phyloP scores from a whole-genome alignment of 2,113 vertebrate genomes.

The Sander lucioperca region DNA sequence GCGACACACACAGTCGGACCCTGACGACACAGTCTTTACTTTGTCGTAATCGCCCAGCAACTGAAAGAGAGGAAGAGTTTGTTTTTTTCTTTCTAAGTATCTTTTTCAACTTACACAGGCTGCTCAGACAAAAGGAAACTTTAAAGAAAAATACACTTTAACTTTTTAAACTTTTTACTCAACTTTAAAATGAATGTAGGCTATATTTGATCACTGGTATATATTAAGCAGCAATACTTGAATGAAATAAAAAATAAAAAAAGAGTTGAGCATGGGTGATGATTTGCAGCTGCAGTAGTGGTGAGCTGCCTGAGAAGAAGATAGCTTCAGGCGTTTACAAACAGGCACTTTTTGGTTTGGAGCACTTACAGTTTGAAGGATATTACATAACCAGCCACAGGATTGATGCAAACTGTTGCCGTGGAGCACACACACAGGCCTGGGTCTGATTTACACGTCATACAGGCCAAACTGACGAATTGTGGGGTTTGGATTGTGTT shows the following conservation, averaged over 20 bases:
- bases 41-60: slow-evolving; percentile 96
- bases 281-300: slow-evolving; percentile 49
- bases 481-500: slow-evolving; percentile 26
- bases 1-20: slow-evolving; percentile 91
- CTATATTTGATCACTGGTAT: not conserved
- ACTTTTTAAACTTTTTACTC: not conserved
- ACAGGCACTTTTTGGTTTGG: slow-evolving; percentile 63
- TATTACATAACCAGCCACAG: slow-evolving; percentile 68
- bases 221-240: not conserved
- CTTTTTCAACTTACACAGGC: not conserved
- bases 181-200: not conserved
- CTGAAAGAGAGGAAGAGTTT: slow-evolving; percentile 60
- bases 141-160: not conserved
- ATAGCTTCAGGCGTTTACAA: slow-evolving; percentile 37
- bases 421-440: not conserved
- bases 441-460: slow-evolving; percentile 33
- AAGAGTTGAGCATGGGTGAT: slow-evolving; percentile 13
- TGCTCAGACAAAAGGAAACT: not conserved
- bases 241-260: slow-evolving; percentile 2
- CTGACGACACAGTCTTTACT: slow-evolving; percentile 93
- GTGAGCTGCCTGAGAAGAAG: slow-evolving; percentile 28
- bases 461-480: slow-evolving; percentile 35
- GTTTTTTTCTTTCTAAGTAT: not conserved
- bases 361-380: slow-evolving; percentile 42
- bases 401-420: slow-evolving; percentile 47